These are phyloP conservation scores for Eulemur mongoz DNA, from an alignment of 2,797 vertebrate species.

Conservation along the genomic window DNA sequence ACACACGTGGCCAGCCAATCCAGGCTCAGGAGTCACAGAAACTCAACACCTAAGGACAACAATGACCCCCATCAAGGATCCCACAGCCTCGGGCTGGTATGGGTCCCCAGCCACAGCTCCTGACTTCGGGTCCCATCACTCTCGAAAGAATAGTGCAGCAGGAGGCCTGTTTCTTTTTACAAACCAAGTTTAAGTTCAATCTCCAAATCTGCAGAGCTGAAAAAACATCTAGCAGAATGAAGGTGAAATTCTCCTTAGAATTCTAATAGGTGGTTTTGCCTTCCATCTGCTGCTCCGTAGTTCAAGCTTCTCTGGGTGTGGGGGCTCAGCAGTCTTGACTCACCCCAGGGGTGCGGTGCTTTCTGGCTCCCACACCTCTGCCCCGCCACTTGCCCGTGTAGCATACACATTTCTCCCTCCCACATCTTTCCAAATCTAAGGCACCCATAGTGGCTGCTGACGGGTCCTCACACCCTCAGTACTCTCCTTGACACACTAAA, in stretches of 20 bases:
- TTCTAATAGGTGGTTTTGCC: neutral
- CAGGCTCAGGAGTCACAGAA: neutral
- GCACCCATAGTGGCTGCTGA: neutral
- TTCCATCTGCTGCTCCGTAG: neutral
- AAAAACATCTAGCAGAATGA: neutral
- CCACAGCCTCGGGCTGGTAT: fast-evolving
- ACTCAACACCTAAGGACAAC: neutral
- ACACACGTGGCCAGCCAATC: neutral
- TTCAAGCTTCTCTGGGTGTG: neutral
- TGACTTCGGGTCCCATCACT: neutral
- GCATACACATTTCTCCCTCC: neutral
- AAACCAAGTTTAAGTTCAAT: neutral
- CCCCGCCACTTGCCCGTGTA: neutral
- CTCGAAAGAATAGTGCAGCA: neutral
- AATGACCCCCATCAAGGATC: neutral
- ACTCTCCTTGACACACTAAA: neutral
- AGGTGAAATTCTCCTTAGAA: neutral
- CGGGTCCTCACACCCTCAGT: neutral
- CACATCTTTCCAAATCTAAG: neutral
- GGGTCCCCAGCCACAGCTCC: neutral
- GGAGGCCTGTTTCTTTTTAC: neutral
- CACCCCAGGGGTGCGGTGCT: neutral
- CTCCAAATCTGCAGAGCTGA: neutral
- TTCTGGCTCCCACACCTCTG: neutral
- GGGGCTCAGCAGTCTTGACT: neutral